phyloP scores from a whole-genome alignment of 1,140 invertebrate genomes.

The Drosophila sucinea region DNA sequence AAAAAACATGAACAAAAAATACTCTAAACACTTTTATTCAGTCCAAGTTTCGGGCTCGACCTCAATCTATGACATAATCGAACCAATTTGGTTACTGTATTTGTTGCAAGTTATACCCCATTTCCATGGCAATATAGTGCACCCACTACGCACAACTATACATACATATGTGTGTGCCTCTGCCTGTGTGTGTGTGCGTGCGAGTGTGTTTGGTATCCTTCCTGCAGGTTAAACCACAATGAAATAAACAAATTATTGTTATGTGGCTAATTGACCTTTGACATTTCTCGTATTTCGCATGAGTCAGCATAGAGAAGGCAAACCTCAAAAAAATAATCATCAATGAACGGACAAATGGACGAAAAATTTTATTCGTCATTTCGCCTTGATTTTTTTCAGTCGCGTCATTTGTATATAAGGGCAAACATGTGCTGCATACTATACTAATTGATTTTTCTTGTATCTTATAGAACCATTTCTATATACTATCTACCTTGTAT shows the following conservation, averaged over 20 bases:
- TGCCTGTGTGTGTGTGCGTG: background rate
- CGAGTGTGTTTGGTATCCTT: background rate
- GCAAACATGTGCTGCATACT: constrained; percentile 25
- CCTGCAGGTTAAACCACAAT: constrained; percentile 26
- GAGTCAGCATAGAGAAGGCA: constrained; percentile 22
- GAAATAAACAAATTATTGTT: constrained; percentile 38
- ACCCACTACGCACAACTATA: background rate
- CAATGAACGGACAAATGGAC: constrained; percentile 1
- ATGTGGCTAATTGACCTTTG: constrained; percentile 44
- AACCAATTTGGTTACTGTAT: constrained; percentile 29
- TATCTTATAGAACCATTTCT: background rate
- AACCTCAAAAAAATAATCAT: constrained; percentile 1
- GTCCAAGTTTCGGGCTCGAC: constrained; percentile 29
- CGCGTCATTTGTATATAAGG: constrained; percentile 43
- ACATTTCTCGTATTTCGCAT: constrained; percentile 39
- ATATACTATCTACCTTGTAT: background rate
- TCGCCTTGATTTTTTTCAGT: constrained; percentile 9
- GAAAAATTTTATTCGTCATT: constrained; percentile 4
- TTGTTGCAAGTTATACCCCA: constrained; percentile 30
- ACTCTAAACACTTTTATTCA: constrained; percentile 14
- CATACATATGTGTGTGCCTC: background rate
- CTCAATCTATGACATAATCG: constrained; percentile 51
- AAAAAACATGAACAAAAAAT: constrained; percentile 18
- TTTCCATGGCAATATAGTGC: constrained; percentile 44
- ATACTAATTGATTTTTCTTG: constrained; percentile 54